phyloP scores from a whole-genome alignment of 2,797 vertebrate species.

The Lates japonicus region DNA sequence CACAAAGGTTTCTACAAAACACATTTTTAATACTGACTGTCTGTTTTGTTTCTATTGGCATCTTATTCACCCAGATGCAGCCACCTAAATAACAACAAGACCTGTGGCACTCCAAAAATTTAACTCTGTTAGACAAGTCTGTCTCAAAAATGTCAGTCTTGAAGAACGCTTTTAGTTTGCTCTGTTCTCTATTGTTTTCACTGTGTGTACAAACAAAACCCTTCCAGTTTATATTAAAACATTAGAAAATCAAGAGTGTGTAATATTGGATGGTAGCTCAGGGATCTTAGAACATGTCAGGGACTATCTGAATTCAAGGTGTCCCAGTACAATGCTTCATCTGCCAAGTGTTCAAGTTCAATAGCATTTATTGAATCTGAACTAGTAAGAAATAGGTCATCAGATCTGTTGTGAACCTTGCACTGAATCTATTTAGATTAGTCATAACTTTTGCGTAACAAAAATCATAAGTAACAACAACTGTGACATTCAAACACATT shows the following conservation, averaged over 20 bases:
- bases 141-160: too few relatives aligned
- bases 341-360: background rate
- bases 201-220: too few relatives aligned
- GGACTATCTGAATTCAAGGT: background rate
- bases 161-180: too few relatives aligned
- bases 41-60: slow-evolving; percentile 13
- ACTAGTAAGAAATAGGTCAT: background rate
- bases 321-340: background rate
- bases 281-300: background rate
- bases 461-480: background rate
- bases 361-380: background rate
- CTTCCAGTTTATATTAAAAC: too few relatives aligned
- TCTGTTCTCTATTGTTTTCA: too few relatives aligned
- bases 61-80: slow-evolving; percentile 36
- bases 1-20: slow-evolving; percentile 18
- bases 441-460: background rate
- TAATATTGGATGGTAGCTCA: too few relatives aligned
- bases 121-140: too few relatives aligned
- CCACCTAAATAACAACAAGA: slow-evolving; percentile 4
- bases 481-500: too few relatives aligned
- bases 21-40: slow-evolving; percentile 26
- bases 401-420: too few relatives aligned
- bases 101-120: background rate
- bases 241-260: too few relatives aligned
- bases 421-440: too few relatives aligned